A percentile compares a stretch with the other conserved stretches of the same genome.
Conservation (phyloP, 2,113 vertebrate species). For the Melozone crissalis region DNA sequence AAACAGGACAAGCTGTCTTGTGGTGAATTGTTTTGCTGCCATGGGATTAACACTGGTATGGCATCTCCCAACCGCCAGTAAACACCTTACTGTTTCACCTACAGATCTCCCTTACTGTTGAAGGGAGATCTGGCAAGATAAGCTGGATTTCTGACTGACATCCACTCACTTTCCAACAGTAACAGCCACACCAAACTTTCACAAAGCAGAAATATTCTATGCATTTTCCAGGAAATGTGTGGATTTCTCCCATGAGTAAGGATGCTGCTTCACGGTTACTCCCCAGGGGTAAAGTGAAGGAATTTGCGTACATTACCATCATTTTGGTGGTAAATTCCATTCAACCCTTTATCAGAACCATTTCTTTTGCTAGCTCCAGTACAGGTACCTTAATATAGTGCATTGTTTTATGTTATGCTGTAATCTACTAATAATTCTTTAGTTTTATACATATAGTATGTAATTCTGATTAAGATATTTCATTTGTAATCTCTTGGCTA, state of each 20-base stretch:
- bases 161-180: not conserved
- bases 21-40: not conserved
- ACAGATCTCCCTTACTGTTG: not conserved
- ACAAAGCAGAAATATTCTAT: not conserved
- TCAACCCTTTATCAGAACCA: not conserved
- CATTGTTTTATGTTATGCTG: not conserved
- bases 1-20: not conserved
- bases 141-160: not conserved
- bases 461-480: not conserved
- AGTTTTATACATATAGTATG: not conserved
- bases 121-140: not conserved
- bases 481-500: not conserved
- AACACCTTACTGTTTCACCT: not conserved
- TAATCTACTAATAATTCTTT: not conserved
- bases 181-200: not conserved
- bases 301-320: not conserved
- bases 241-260: not conserved
- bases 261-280: rapidly evolving
- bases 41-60: not conserved
- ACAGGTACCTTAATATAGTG: not conserved
- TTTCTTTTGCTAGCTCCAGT: not conserved
- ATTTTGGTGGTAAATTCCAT: not conserved
- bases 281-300: not conserved
- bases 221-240: not conserved
- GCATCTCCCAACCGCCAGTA: not conserved